Evolutionary conservation across 1,140 invertebrate species (phyloP).

Genomic region (Micrasema longulum): DNA sequence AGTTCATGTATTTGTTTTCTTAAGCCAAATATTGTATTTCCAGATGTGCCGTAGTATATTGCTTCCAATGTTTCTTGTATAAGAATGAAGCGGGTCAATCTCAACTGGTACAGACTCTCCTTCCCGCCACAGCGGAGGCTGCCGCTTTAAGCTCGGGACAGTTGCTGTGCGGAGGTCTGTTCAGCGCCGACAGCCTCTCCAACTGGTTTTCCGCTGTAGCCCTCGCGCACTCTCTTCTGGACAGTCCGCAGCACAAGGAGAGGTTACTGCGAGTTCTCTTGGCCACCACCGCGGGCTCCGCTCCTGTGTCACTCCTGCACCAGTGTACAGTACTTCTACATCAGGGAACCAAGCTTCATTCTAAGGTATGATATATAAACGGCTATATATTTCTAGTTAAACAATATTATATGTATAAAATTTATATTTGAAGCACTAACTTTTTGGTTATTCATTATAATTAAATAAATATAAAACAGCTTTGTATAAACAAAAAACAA

Average conservation of each 20-base stretch:
- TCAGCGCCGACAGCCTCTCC: conserved; percentile 91
- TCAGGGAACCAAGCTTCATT: conserved; percentile 87
- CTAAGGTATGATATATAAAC: no score
- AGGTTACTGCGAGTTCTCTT: conserved; percentile 92
- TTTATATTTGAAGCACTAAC: no score
- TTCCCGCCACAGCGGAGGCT: conserved; percentile 86
- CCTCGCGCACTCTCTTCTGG: conserved; percentile 90
- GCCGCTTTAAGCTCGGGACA: conserved; percentile 82
- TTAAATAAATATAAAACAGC: no score
- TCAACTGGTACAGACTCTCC: conserved; percentile 89
- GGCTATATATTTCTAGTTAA: no score
- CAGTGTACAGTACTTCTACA: conserved; percentile 88
- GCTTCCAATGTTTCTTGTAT: conserved; percentile 95
- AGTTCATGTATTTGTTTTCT: no score
- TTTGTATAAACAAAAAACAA: no score
- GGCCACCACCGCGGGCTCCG: conserved; percentile 85
- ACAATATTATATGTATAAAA: no score
- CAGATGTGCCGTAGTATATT: conserved; percentile 93
- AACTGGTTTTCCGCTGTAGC: conserved; percentile 97
- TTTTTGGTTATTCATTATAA: no score
- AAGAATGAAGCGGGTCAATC: conserved; percentile 92
- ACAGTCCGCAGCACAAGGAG: conserved; percentile 91
- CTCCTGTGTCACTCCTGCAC: conserved; percentile 88
- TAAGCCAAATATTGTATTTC: conserved; percentile 3
- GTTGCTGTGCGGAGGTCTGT: conserved; percentile 93